A percentile compares a stretch with the other conserved stretches of the same genome.
phyloP scores from a whole-genome alignment of 2,113 vertebrate species.

The Hemiscyllium ocellatum region DNA sequence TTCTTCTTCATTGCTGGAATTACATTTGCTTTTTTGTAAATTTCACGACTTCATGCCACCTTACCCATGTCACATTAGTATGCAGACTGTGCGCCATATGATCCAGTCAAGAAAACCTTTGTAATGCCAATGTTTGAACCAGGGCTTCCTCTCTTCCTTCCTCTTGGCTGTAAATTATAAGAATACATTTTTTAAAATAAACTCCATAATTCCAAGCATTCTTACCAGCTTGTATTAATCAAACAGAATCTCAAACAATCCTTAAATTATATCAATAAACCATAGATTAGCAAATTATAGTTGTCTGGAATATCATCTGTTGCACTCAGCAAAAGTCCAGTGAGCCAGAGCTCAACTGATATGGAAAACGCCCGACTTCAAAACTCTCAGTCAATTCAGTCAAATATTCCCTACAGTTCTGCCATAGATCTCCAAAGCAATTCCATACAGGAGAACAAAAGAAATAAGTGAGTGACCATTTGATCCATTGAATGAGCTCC shows the following conservation, averaged over 20 bases:
- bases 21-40: background rate
- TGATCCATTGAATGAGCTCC: background rate
- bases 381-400: background rate
- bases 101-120: conserved; percentile 27
- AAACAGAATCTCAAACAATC: background rate
- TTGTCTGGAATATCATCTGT: background rate
- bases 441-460: background rate
- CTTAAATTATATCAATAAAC: background rate
- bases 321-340: background rate
- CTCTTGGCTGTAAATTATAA: conserved; percentile 17
- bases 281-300: background rate
- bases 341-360: background rate
- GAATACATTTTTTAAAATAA: background rate
- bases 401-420: background rate
- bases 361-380: background rate
- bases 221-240: background rate
- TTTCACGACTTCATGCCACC: conserved; percentile 30
- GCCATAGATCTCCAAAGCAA: background rate
- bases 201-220: background rate
- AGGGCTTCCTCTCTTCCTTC: conserved; percentile 8
- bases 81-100: background rate
- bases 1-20: conserved; percentile 23
- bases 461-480: background rate
- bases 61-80: conserved; percentile 14
- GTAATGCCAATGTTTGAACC: conserved; percentile 13